Base-by-base conservation (phyloP, 2,113 vertebrate genomes). In the Athene noctua region DNA sequence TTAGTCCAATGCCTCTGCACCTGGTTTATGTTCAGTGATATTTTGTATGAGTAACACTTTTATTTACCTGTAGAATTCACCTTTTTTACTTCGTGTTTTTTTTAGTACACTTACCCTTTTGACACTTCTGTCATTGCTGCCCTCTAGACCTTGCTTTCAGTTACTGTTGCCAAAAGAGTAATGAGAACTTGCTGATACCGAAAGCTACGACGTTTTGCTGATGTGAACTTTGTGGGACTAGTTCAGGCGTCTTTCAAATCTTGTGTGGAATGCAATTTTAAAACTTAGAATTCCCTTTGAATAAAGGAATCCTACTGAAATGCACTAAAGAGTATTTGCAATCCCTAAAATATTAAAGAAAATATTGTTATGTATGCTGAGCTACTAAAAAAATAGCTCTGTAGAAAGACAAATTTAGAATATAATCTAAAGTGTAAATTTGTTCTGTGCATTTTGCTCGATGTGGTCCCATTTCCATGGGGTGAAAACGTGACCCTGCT, bases 51-150 rank as follows among this genome's bases (percentile, higher is more conserved):
- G 75, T 58, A 91, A 49, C 72, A 72, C 54, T 22, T n/a, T 57
- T 73, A 49, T 73, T 84, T 79, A 83, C 58, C 61, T 84, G 61
- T 30, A n/a, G 68, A 59, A 62, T 61, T 92, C 32, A 57, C n/a
- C 59, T 70, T 90, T 84, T 85, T 47, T 51, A 47, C 55, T 86
- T 86, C 62, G 68, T 65, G 72, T n/a, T 14, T 30, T 86, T 59
- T 70, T 63, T 36, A 86, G 40, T 88, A 55, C 34, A 14, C 58
- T 94, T 91, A 66, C 80, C 67, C 80, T 92, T 70, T 62, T 94
- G 61, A 80, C 49, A 44, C 38, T 86, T 13, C 34, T 55, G 23
- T 80, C 51, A 22, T 40, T 32, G 18, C 26, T 94, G 68, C 40
- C 51, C 65, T 70, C 32, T 8, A 78, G 58, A 91, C 49, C 29